These are phyloP conservation scores for Trypoxylon attenuatum DNA, from an alignment of 2,888 invertebrate species.

Conservation along the genomic window DNA sequence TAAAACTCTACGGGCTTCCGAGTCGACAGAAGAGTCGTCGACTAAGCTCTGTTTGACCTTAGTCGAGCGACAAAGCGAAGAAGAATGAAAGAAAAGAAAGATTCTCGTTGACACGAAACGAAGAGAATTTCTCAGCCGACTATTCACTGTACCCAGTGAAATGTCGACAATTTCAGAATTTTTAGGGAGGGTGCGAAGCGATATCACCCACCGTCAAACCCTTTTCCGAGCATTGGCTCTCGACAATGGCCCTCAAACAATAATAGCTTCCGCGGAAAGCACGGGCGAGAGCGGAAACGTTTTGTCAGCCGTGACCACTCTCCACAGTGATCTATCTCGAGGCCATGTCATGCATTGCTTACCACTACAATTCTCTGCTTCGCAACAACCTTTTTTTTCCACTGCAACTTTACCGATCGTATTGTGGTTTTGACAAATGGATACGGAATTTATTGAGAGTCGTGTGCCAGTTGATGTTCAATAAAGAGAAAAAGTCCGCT, in stretches of 20 bases:
- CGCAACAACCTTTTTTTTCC: not conserved
- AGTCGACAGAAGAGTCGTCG: not conserved
- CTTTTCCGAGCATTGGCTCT: slow-evolving; percentile 35
- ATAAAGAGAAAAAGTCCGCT: too few species aligned
- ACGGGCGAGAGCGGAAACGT: slow-evolving; percentile 38
- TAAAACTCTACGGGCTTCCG: not conserved
- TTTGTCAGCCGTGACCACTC: slow-evolving; percentile 26
- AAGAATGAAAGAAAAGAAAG: too few species aligned
- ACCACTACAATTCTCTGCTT: not conserved
- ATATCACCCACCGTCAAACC: slow-evolving; percentile 29
- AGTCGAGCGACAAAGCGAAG: too few species aligned
- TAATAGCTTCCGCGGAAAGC: slow-evolving; percentile 39
- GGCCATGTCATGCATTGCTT: not conserved
- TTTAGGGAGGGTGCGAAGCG: slow-evolving; percentile 10
- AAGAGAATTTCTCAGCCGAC: slow-evolving; percentile 16
- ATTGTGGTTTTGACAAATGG: too few species aligned
- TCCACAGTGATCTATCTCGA: slow-evolving; percentile 2
- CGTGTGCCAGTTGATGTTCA: too few species aligned
- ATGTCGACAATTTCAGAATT: slow-evolving; percentile 17
- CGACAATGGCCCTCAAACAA: slow-evolving; percentile 36
- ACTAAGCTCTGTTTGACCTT: not conserved
- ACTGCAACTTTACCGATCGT: too few species aligned
- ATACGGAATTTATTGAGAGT: too few species aligned
- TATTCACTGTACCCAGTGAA: slow-evolving; percentile 31
- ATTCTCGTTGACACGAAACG: too few species aligned